A percentile compares a stretch with the other conserved stretches of the same genome.
Evolutionary conservation across 1,140 invertebrate species (phyloP).

Genomic region (Belonocnema kinseyi): DNA sequence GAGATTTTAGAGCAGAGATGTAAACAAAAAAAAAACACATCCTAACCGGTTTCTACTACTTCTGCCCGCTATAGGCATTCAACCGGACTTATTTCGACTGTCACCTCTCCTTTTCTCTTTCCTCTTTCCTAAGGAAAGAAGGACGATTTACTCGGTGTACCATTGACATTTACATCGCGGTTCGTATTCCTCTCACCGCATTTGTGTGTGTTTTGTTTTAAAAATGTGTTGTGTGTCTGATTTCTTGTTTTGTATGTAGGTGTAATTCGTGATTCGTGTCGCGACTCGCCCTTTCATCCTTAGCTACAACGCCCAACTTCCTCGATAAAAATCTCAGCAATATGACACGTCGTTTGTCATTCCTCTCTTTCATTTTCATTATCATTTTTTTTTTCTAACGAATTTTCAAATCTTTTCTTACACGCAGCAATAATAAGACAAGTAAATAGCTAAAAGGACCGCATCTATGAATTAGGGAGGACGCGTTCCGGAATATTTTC

Average conservation of each 20-base stretch:
- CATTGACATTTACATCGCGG: conserved; percentile 45
- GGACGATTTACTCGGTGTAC: conserved; percentile 37
- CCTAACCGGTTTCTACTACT: not conserved
- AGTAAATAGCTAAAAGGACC: conserved; percentile 66
- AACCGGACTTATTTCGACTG: not conserved
- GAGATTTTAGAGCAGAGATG: too few relatives aligned
- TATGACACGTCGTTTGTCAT: conserved; percentile 40
- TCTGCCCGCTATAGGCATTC: not conserved
- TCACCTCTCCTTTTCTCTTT: not conserved
- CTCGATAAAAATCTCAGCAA: conserved; percentile 48
- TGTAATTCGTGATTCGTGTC: conserved; percentile 32
- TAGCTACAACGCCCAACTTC: conserved; percentile 37
- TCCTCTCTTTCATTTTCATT: conserved; percentile 21
- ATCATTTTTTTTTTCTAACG: conserved; percentile 42
- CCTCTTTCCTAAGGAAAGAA: conserved; percentile 2
- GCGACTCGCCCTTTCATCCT: conserved; percentile 41
- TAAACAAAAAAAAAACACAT: not conserved
- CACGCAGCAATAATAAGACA: conserved; percentile 63
- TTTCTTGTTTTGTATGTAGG: conserved; percentile 20
- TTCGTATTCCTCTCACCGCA: conserved; percentile 9
- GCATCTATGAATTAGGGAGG: conserved; percentile 48
- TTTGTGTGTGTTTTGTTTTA: conserved; percentile 15
- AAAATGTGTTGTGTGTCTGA: not conserved
- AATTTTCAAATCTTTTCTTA: conserved; percentile 54
- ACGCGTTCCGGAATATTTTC: conserved; percentile 50